Percentiles rank a stretch among this genome's conserved stretches.
Conservation (phyloP, 2,888 invertebrate genomes). For the Notocelia uddmanniana region DNA sequence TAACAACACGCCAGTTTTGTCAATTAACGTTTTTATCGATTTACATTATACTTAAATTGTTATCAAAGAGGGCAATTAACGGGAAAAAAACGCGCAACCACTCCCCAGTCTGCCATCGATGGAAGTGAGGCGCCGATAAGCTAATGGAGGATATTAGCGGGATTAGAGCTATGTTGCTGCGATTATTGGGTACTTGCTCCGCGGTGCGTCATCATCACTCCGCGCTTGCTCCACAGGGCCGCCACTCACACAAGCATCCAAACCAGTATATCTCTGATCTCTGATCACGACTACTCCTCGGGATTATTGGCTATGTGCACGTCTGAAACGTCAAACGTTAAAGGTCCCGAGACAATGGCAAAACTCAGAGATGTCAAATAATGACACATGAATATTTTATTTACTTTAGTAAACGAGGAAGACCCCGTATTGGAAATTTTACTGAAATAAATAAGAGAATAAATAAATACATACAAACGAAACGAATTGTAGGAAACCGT, state of each 20-base stretch:
- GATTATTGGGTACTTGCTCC: not conserved
- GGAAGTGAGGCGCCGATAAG: conserved; percentile 12
- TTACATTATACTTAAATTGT: not conserved
- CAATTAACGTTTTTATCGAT: not conserved
- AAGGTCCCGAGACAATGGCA: no score
- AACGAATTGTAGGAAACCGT: no score
- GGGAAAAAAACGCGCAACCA: conserved; percentile 15
- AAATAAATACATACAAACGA: no score
- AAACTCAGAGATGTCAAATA: no score
- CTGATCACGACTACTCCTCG: not conserved
- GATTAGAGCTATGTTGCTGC: not conserved
- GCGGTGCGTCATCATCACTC: not conserved
- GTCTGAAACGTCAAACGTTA: no score
- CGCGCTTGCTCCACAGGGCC: not conserved
- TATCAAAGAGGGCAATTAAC: not conserved
- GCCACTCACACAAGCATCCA: not conserved
- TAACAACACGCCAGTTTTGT: not conserved
- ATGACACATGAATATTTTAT: no score
- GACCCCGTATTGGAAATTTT: no score
- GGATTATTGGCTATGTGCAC: no score
- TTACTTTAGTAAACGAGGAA: no score
- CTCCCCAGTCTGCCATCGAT: not conserved
- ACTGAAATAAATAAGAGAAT: no score
- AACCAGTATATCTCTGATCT: not conserved
- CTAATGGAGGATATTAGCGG: conserved; percentile 8